Base-by-base conservation (phyloP, 2,888 invertebrate species). In the Eupithecia tripunctaria region DNA sequence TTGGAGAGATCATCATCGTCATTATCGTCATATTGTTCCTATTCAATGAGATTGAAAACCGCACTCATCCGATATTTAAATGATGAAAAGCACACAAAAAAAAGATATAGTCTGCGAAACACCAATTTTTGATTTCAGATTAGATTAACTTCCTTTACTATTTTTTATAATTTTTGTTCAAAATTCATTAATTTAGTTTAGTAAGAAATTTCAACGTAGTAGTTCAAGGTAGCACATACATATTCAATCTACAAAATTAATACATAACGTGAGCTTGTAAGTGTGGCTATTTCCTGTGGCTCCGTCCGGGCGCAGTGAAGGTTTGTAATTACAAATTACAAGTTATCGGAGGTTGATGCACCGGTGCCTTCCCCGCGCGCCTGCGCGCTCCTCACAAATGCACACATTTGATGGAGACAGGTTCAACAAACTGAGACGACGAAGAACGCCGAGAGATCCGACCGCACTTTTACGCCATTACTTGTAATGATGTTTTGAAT, bases 321-420 rank as follows among this genome's bases (percentile, higher is more conserved):
- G 88, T 89, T 91, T 89, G 91, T 94, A 93, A 93, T 93, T 92
- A 92, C 91, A 90, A 90, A 92, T 91, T 92, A 91, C 91, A 91
- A 91, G 90, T 90, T 92, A 91, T 92, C 86, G 88, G 90, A 93
- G 94, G 93, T 93, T 93, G 92, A 91, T 93, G 93, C 93, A 91
- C 93, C 84, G 86, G 79, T 75, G 80, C 81, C 81, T 82, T 71
- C 84, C 81, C 78, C 82, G 80, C 85, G 82, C 83, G 78, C 78
- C 72, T 63, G 80, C 73, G 83, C 84, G 84, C 88, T 81, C 86
- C 85, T 81, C 86, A 83, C 89, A 84, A 89, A 86, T 89, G 91
- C 89, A 88, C 89, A 87, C 88, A 89, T 89, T 90, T 89, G 88
- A 90, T 85, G 90, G 86, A 87, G 86, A 86, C 88, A 91, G 89